Evolutionary conservation across 2,797 vertebrate genomes (phyloP).

Genomic region (Enteromius fasciolatus): DNA sequence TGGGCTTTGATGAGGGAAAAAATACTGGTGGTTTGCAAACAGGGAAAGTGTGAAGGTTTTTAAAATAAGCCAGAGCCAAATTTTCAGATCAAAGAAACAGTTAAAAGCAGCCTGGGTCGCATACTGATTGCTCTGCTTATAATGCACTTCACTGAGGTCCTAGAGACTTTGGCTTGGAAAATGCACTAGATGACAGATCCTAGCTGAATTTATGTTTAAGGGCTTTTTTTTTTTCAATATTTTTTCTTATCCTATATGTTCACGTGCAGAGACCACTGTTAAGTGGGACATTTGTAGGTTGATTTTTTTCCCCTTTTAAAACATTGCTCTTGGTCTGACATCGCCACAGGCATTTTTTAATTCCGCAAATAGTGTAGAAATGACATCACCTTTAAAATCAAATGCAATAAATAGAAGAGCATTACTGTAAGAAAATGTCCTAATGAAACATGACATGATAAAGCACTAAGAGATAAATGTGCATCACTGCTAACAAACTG

Average conservation of each 20-base stretch:
- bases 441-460: background rate
- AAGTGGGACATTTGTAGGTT: background rate
- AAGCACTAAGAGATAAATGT: background rate
- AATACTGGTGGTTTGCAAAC: constrained; percentile 19
- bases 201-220: background rate
- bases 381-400: background rate
- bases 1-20: constrained; percentile 30
- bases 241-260: background rate
- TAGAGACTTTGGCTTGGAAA: background rate
- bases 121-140: background rate
- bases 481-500: background rate
- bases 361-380: background rate
- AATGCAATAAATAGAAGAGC: background rate
- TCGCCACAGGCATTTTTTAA: background rate
- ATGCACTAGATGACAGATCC: background rate
- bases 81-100: constrained; percentile 28
- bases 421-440: background rate
- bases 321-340: background rate
- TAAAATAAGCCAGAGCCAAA: constrained; percentile 11
- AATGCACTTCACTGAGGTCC: background rate
- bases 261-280: background rate
- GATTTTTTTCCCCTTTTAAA: background rate
- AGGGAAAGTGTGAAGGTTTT: constrained; percentile 13
- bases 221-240: background rate
- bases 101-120: background rate